Evolutionary conservation across 2,888 invertebrate genomes (phyloP).

Genomic region (Trissolcus japonicus): DNA sequence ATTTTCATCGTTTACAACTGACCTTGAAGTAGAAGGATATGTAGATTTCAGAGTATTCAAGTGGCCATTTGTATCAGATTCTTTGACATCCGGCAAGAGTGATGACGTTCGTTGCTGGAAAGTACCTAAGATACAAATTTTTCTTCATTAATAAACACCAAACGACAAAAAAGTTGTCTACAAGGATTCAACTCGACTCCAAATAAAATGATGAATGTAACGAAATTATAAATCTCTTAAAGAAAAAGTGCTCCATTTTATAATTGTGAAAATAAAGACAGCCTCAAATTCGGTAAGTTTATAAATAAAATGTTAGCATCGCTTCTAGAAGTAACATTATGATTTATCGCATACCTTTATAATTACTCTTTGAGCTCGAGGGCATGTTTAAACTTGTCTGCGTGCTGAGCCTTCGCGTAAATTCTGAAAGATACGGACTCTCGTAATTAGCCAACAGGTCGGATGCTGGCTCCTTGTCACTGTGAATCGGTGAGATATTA

Average conservation of each 20-base stretch:
- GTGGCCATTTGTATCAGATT: constrained; percentile 73
- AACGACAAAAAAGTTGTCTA: neutral
- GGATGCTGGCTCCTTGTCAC: constrained; percentile 59
- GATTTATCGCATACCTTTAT: constrained; percentile 63
- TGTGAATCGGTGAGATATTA: constrained; percentile 65
- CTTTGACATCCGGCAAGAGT: constrained; percentile 66
- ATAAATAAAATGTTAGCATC: too few species aligned
- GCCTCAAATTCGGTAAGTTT: too few species aligned
- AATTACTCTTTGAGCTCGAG: constrained; percentile 61
- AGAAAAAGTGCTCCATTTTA: too few species aligned
- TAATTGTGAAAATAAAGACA: too few species aligned
- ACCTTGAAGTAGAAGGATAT: constrained; percentile 69
- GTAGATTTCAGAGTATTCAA: constrained; percentile 68
- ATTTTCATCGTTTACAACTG: neutral
- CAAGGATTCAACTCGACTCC: too few species aligned
- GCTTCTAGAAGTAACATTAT: too few species aligned
- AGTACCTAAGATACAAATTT: constrained; percentile 53
- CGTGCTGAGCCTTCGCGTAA: constrained; percentile 80
- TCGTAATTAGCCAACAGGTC: constrained; percentile 77
- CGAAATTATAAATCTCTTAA: too few species aligned
- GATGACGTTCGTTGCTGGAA: constrained; percentile 59
- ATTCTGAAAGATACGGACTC: constrained; percentile 84
- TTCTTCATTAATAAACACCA: neutral
- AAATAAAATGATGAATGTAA: too few species aligned
- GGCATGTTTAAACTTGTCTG: constrained; percentile 65